phyloP scores from a whole-genome alignment of 2,888 invertebrate genomes.

The Meandrusa payeni region DNA sequence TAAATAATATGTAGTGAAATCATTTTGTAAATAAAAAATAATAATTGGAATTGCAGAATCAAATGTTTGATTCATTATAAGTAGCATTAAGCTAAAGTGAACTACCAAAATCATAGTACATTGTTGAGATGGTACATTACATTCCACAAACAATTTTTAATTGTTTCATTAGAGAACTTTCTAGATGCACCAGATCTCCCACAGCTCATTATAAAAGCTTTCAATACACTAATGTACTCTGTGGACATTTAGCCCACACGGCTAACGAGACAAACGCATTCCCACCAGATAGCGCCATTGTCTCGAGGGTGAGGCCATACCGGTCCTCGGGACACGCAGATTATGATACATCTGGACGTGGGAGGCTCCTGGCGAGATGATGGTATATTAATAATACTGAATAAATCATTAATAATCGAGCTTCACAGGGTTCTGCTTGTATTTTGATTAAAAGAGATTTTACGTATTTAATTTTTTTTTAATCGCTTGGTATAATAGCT shows the following conservation, averaged over 20 bases:
- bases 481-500: too few species aligned
- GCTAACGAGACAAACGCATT: conserved; percentile 41
- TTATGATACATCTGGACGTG: conserved; percentile 40
- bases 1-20: too few species aligned
- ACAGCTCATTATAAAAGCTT: conserved; percentile 19
- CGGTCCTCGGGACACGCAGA: conserved; percentile 36
- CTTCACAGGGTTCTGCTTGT: conserved; percentile 32
- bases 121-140: too few species aligned
- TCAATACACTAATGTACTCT: conserved; percentile 27
- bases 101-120: too few species aligned
- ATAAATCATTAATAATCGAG: conserved; percentile 44
- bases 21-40: too few species aligned
- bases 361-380: conserved; percentile 34
- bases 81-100: too few species aligned
- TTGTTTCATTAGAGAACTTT: too few species aligned
- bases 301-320: conserved; percentile 33
- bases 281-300: conserved; percentile 52
- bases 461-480: too few species aligned
- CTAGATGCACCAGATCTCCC: conserved; percentile 21
- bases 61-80: too few species aligned
- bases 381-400: conserved; percentile 44
- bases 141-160: too few species aligned
- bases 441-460: too few species aligned
- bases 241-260: conserved; percentile 28
- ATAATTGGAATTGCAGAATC: too few species aligned